Base-by-base conservation (phyloP, 2,888 invertebrate species). In the Nomada hirtipes region DNA sequence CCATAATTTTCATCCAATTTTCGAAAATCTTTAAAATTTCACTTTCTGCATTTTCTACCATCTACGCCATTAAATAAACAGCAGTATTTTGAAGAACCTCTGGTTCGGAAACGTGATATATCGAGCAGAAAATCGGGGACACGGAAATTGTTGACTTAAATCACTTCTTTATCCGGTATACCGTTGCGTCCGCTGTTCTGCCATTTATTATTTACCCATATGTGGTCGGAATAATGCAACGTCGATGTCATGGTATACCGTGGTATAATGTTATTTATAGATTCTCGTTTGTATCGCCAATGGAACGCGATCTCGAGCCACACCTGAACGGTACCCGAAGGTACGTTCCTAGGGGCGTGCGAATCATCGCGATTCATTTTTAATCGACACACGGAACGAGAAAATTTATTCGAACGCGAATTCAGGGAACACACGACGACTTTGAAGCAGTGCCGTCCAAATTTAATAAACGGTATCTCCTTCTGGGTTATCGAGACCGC, bases 151-250 rank as follows among this genome's bases (percentile, higher is more conserved):
- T 2, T 36, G 18, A 42, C 36, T 74, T 67, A 60, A 65, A 74
- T 74, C 65, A 74, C 60, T 74, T 42, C 52, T 60, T 60, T 74
- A 42, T 67, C 59, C 59, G 36, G 18, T n/a, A n/a, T 42, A 50
- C 18, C 3, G 36, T 65, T 65, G 36, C 57, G 1, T 20, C 42
- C 9, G n/a, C 50, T 18, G 15, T 1, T 50, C 3, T 52, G 11
- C 9, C 10, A 59, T 65, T 76, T 76, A 76, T 65, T 76, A 76
- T 72, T 76, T 64, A 72, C 72, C 52, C 76, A 70, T 20, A 50
- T 47, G 55, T 15, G 55, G 36, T 23, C 26, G 50, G 52, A 50
- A 42, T 42, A 72, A 72, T 71, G 50, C 60, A 60, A 57, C 57
- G 13, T 59, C 64, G 63, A 65, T 63, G 20, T 44, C 29, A 18